A percentile compares a stretch with the other conserved stretches of the same genome.
These are phyloP conservation scores for Sclerurus mexicanus DNA, from an alignment of 2,113 vertebrate genomes.

Conservation along the genomic window DNA sequence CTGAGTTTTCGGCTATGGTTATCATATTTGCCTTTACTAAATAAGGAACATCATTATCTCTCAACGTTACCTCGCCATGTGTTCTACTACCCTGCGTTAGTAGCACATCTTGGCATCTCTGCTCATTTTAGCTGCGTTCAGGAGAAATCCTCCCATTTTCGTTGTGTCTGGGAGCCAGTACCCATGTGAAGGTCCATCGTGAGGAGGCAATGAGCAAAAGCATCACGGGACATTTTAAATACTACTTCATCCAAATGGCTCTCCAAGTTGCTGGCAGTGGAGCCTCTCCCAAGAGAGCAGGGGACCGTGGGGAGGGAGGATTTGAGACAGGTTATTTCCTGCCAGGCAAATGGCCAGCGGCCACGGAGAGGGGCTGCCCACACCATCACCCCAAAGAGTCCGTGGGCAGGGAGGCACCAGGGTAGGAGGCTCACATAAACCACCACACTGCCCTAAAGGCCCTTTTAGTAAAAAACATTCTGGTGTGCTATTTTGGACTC, in stretches of 20 bases:
- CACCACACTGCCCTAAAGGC: not conserved
- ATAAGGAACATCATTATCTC: conserved; percentile 36
- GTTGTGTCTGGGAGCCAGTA: not conserved
- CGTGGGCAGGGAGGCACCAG: fast-evolving
- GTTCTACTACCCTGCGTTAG: conserved; percentile 41
- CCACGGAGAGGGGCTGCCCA: not conserved
- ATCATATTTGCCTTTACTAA: conserved; percentile 43
- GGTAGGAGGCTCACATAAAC: not conserved
- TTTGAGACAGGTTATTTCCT: not conserved
- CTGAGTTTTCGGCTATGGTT: not conserved
- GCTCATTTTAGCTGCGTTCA: conserved; percentile 26
- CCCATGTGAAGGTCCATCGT: not conserved
- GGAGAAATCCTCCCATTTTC: not conserved
- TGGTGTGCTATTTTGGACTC: not conserved
- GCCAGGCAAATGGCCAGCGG: not conserved
- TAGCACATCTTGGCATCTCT: conserved; percentile 35
- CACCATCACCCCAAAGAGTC: fast-evolving
- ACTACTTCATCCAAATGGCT: not conserved
- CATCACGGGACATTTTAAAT: not conserved
- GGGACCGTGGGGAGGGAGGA: not conserved
- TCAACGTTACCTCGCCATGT: conserved; percentile 24
- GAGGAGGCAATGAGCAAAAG: not conserved
- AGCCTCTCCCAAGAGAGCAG: not conserved
- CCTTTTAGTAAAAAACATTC: not conserved
- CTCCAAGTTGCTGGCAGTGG: not conserved